Evolutionary conservation across 2,113 vertebrate species (phyloP), one percentile per base, ranked within the genome.

Genomic region (Leucoraja erinaceus): DNA sequence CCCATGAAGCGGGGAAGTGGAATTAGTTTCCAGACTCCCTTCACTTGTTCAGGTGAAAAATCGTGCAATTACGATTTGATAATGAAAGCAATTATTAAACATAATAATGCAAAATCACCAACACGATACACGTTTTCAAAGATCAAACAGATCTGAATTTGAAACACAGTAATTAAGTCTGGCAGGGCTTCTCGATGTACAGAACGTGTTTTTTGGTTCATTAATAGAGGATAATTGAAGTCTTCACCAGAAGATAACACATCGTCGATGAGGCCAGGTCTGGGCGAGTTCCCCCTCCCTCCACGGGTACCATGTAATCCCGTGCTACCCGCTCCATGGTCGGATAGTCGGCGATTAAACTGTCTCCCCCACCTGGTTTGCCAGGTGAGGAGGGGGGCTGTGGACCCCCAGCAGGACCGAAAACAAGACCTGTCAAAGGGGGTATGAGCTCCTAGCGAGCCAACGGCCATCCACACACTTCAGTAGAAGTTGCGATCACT

Each of bases 91-190:
- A 91, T 91, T 91, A 72, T 91, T 68, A 91, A 72, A 22, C 66
- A 70, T 91, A 91, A 91, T 74, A 91, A 91, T 72, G 66, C 14
- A 72, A 91, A 91, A 72, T 91, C 54, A 74, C 90, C 90, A 91
- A 91, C 90, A 91, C 9, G 18, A 5, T 91, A 25, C 90, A 54
- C 5, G 68, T 74, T 54, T 74, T 91, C 90, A 91, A 47, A 91
- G 68, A 91, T 47, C 68, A 72, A 91, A 5, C 66, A 54, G 90
- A 54, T 74, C 22, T 91, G 90, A 91, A 70, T 47, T 54, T 72
- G 90, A 28, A 91, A 47, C 90, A 74, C 90, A 38, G 90, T 91
- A 91, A 91, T 91, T 91, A 91, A 91, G 72, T 91, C 90, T 72
- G 47, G 68, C 90, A 28, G 38, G n/a, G n/a, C n/a, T 74, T 28